Evolutionary conservation across 2,113 vertebrate genomes (phyloP).

Genomic region (Neodon shergylaensis): DNA sequence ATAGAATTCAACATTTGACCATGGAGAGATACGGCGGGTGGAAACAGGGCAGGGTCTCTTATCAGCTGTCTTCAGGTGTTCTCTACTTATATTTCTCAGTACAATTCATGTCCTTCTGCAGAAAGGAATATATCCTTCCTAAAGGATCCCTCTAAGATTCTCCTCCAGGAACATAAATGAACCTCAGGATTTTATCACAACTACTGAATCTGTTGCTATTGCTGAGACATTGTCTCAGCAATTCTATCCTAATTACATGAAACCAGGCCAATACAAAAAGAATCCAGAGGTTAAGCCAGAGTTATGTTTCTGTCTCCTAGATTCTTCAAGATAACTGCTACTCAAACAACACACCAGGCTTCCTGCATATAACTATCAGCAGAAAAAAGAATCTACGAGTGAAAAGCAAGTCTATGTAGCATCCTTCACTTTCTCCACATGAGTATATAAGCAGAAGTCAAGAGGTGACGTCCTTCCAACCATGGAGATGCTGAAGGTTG

Average conservation of each 20-base stretch:
- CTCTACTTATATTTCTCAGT: neutral
- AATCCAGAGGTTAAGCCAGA: neutral
- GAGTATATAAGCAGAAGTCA: neutral
- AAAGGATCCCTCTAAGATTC: neutral
- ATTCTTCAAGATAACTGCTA: neutral
- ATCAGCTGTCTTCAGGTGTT: neutral
- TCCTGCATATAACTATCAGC: neutral
- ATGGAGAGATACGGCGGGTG: neutral
- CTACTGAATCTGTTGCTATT: neutral
- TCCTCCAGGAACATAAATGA: neutral
- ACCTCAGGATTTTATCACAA: neutral
- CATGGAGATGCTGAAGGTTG: neutral
- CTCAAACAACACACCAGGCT: neutral
- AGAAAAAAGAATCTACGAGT: neutral
- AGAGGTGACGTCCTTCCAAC: neutral
- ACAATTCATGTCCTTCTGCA: neutral
- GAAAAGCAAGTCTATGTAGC: neutral
- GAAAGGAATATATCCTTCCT: neutral
- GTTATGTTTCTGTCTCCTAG: neutral
- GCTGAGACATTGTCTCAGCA: neutral
- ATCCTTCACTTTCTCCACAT: too few species aligned
- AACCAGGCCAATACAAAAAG: neutral
- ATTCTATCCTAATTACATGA: neutral
- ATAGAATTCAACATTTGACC: neutral
- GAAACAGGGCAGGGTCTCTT: neutral